These are phyloP conservation scores for Thymelicus sylvestris DNA, from an alignment of 2,888 invertebrate species.

Conservation along the genomic window DNA sequence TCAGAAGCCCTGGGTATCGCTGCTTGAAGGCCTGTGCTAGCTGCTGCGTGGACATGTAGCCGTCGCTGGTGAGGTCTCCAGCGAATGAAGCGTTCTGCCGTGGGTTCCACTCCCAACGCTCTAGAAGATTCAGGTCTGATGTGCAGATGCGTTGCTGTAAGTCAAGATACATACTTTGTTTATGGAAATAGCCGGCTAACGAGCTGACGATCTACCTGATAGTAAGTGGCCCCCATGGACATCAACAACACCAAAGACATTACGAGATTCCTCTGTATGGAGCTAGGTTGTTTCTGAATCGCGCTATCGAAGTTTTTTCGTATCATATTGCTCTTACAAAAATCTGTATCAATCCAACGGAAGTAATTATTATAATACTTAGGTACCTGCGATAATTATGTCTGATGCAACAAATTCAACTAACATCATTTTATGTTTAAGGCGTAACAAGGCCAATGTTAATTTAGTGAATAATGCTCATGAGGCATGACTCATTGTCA, in stretches of 20 bases:
- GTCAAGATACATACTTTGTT: too few relatives aligned
- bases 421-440: conserved; percentile 8
- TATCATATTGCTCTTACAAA: too few relatives aligned
- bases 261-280: too few relatives aligned
- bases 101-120: conserved; percentile 87
- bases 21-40: conserved; percentile 88
- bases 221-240: too few relatives aligned
- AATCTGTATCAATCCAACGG: too few relatives aligned
- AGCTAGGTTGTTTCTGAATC: too few relatives aligned
- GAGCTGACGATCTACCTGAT: too few relatives aligned
- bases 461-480: conserved; percentile 32
- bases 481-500: conserved; percentile 12
- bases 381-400: background rate
- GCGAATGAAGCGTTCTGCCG: conserved; percentile 85
- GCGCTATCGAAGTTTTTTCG: too few relatives aligned
- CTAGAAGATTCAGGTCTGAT: conserved; percentile 87
- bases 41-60: conserved; percentile 87
- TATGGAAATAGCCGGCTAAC: too few relatives aligned
- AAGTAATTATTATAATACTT: background rate
- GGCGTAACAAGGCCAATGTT: conserved; percentile 32
- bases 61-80: conserved; percentile 86
- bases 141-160: conserved; percentile 85
- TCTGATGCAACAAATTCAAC: conserved; percentile 10
- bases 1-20: conserved; percentile 86
- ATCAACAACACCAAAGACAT: too few relatives aligned